phyloP scores from a whole-genome alignment of 2,888 invertebrate genomes.

The Philonicus albiceps region DNA sequence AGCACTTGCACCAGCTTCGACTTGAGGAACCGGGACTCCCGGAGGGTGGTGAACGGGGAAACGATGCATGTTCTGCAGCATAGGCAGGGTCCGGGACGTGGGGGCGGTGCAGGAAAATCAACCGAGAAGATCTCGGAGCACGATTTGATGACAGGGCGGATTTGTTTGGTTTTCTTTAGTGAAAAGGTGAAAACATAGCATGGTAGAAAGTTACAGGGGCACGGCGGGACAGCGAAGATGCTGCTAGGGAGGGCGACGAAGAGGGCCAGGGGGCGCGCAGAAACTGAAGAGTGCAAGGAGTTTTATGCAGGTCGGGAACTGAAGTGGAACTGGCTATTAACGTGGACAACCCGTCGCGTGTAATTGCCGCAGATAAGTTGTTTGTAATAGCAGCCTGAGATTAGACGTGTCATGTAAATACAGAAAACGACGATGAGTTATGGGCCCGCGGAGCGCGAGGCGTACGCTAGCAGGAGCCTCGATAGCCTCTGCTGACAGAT shows the following conservation, averaged over 20 bases:
- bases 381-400: conserved; percentile 33
- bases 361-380: conserved; percentile 37
- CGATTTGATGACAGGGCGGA: conserved; percentile 36
- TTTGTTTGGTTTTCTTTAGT: conserved; percentile 24
- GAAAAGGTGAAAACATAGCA: conserved; percentile 21
- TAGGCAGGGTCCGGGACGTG: neutral
- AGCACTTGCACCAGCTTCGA: neutral
- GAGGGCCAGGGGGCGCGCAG: neutral
- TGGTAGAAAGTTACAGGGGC: neutral
- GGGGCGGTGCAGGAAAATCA: conserved; percentile 15
- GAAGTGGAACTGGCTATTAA: conserved; percentile 33
- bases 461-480: neutral
- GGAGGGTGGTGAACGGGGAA: neutral
- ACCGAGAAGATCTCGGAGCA: conserved; percentile 11
- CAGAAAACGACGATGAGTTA: conserved; percentile 29
- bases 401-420: conserved; percentile 37
- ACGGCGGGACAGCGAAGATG: neutral
- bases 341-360: conserved; percentile 39
- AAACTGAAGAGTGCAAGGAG: neutral
- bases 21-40: neutral
- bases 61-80: neutral
- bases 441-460: neutral
- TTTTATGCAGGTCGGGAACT: conserved; percentile 28
- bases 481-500: conserved; percentile 26
- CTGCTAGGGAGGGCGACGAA: neutral